Evolutionary conservation across 2,113 vertebrate genomes (phyloP).

Genomic region (Telmatochromis bifrenatus): DNA sequence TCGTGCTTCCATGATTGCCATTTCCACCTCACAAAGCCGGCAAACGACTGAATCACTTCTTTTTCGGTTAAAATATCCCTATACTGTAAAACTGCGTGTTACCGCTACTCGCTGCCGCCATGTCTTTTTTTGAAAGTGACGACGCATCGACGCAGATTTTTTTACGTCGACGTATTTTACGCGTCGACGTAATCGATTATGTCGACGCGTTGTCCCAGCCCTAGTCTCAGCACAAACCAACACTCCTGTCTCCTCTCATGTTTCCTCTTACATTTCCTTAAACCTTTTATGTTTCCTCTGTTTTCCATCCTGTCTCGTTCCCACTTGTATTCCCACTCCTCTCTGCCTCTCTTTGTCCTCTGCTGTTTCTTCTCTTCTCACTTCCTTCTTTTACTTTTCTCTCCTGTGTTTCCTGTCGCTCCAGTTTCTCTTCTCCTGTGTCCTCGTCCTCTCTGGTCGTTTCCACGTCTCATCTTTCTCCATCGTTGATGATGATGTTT

Average conservation of each 20-base stretch:
- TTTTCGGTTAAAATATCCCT: no score
- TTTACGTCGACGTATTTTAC: no score
- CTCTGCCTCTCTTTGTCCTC: background rate
- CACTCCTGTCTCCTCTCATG: background rate
- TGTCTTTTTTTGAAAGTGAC: no score
- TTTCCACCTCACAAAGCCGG: no score
- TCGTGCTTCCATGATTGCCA: no score
- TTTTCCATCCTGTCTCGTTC: background rate
- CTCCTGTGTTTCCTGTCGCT: background rate
- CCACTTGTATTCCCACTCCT: background rate
- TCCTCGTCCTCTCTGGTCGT: background rate
- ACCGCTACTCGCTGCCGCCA: no score
- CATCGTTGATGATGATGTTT: background rate
- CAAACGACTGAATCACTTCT: no score
- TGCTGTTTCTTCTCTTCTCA: background rate
- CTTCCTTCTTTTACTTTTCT: rapidly evolving
- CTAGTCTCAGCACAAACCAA: background rate
- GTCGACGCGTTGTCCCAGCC: no score
- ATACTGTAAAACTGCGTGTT: no score
- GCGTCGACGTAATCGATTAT: no score
- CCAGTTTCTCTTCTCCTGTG: background rate
- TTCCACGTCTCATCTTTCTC: background rate
- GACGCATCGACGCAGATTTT: no score
- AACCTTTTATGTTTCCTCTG: background rate
- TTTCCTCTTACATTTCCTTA: background rate